Evolutionary conservation across 2,797 vertebrate species (phyloP).

Genomic region (Gephyroberyx darwinii): DNA sequence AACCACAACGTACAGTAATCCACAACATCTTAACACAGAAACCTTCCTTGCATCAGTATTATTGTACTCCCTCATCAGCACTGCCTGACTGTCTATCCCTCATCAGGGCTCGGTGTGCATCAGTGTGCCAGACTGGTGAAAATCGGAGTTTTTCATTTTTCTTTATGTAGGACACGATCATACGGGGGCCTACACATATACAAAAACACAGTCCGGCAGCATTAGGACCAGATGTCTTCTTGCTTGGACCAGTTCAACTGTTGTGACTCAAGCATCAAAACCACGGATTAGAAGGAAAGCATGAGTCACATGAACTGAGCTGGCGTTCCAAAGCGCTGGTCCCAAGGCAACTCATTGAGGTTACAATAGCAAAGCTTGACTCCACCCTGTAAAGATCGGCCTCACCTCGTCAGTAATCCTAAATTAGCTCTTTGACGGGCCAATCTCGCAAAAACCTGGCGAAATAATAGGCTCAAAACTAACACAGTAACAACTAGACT

Average conservation of each 20-base stretch:
- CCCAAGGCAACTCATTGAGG: constrained; percentile 1
- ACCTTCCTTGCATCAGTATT: too few relatives aligned
- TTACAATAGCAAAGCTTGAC: neutral
- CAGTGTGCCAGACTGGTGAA: too few relatives aligned
- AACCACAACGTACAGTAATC: neutral
- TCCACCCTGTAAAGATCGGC: neutral
- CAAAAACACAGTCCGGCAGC: too few relatives aligned
- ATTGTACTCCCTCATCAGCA: too few relatives aligned
- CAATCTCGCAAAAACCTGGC: too few relatives aligned
- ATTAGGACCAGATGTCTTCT: too few relatives aligned
- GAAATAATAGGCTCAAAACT: neutral
- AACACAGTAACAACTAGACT: neutral
- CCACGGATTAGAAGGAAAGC: neutral
- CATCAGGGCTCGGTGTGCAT: too few relatives aligned
- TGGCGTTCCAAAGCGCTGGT: constrained; percentile 17
- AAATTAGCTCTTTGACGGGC: too few relatives aligned
- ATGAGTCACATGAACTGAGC: neutral
- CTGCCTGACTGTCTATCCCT: too few relatives aligned
- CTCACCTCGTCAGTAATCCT: neutral
- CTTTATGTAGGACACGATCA: neutral
- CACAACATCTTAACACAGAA: too few relatives aligned
- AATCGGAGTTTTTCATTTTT: too few relatives aligned
- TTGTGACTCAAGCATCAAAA: neutral
- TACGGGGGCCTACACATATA: neutral
- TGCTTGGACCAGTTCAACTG: neutral